Evolutionary conservation across 2,797 vertebrate genomes (phyloP).

Genomic region (Microctenopoma steveboyesi): DNA sequence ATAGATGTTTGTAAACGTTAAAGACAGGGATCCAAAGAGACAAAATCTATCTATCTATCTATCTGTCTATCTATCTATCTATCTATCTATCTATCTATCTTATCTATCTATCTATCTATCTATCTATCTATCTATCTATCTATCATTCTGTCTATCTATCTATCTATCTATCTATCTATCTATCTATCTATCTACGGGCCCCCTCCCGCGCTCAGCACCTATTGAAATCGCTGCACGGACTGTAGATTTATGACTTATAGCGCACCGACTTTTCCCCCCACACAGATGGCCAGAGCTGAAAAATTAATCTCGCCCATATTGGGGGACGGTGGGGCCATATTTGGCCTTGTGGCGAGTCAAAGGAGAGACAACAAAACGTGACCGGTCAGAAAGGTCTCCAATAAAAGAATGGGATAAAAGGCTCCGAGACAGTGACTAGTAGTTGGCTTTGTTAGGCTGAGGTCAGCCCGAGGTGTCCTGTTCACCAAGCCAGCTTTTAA

Average conservation of each 20-base stretch:
- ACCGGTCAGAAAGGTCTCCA: conserved; percentile 55
- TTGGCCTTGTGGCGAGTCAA: conserved; percentile 78
- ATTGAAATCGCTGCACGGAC: conserved; percentile 55
- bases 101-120: conserved; percentile 19
- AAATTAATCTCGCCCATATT: conserved; percentile 79
- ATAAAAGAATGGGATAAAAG: conserved; percentile 73
- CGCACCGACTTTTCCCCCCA: conserved; percentile 63
- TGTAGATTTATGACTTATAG: conserved; percentile 78
- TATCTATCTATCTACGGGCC: conserved; percentile 17
- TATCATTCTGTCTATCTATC: not conserved
- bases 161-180: conserved; percentile 36
- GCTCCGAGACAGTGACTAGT: conserved; percentile 79
- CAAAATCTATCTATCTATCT: conserved; percentile 5
- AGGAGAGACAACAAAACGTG: conserved; percentile 73
- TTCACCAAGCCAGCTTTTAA: conserved; percentile 40
- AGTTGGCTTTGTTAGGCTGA: conserved; percentile 73
- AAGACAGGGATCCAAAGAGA: conserved; percentile 15
- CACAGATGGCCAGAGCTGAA: conserved; percentile 75
- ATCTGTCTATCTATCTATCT: no score
- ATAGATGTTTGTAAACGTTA: conserved; percentile 21
- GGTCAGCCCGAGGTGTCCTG: conserved; percentile 88
- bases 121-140: not conserved
- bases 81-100: no score
- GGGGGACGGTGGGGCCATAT: conserved; percentile 65
- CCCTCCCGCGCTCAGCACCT: conserved; percentile 32